A percentile compares a stretch with the other conserved stretches of the same genome.
Evolutionary conservation across 2,888 invertebrate species (phyloP).

Genomic region (Schizaphis graminum): DNA sequence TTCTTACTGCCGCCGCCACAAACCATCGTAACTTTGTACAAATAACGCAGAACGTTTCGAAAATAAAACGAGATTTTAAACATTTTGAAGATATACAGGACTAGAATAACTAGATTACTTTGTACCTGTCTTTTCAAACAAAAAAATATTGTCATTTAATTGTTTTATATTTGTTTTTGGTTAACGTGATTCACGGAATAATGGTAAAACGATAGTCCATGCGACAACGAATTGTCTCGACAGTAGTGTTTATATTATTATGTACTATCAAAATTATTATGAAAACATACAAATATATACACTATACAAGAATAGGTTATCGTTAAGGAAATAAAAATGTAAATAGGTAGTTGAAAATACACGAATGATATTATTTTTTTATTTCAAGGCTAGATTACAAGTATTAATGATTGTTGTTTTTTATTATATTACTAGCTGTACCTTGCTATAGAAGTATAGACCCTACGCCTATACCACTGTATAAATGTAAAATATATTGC

Average conservation of each 20-base stretch:
- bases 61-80: background rate
- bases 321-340: conserved; percentile 38
- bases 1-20: background rate
- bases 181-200: background rate
- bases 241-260: conserved; percentile 37
- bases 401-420: background rate
- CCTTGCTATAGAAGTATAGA: background rate
- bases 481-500: background rate
- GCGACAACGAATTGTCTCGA: conserved; percentile 41
- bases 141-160: background rate
- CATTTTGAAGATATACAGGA: background rate
- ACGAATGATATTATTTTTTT: background rate
- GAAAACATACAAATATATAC: conserved; percentile 23
- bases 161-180: background rate
- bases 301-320: conserved; percentile 20
- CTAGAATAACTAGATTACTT: background rate
- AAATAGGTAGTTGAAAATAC: conserved; percentile 13
- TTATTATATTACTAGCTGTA: background rate
- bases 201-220: conserved; percentile 20
- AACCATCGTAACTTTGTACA: background rate
- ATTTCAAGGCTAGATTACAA: conserved; percentile 29
- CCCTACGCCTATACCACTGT: background rate
- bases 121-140: background rate
- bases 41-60: background rate
- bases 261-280: conserved; percentile 37